A percentile compares a stretch with the other conserved stretches of the same genome.
Conservation (phyloP, 2,888 invertebrate genomes). For the Myopa tessellatipennis region DNA sequence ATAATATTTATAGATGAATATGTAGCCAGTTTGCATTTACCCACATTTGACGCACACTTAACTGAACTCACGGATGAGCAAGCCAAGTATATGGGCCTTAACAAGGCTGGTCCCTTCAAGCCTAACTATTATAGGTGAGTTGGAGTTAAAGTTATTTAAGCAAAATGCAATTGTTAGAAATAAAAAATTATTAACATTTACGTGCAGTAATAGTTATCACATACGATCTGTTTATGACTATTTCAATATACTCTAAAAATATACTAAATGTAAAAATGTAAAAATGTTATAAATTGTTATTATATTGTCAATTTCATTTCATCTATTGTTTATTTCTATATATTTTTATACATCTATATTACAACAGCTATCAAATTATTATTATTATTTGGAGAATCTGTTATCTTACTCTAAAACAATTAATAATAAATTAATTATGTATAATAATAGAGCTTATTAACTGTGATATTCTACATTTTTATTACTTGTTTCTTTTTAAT, state of each 20-base stretch:
- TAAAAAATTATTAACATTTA: background rate
- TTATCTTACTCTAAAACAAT: no score
- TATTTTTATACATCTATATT: no score
- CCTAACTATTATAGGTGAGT: constrained; percentile 94
- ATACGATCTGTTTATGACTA: background rate
- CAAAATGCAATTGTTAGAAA: no score
- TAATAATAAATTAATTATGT: no score
- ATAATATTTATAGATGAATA: constrained; percentile 77
- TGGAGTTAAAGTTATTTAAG: constrained; percentile 17
- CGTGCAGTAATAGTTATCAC: background rate
- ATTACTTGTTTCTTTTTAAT: background rate
- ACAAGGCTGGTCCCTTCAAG: constrained; percentile 98
- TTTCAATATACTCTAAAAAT: background rate
- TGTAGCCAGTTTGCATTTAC: constrained; percentile 95
- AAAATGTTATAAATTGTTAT: background rate
- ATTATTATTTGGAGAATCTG: no score
- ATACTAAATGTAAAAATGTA: background rate
- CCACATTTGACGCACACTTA: constrained; percentile 96
- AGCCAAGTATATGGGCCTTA: constrained; percentile 96
- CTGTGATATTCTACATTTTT: background rate
- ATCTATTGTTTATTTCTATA: background rate
- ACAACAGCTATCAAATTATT: no score
- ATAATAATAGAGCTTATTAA: background rate
- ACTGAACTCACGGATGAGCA: constrained; percentile 97
- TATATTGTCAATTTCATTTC: background rate